Conservation (phyloP, 2,113 vertebrate species). For the Chaetorhynchus papuensis region DNA sequence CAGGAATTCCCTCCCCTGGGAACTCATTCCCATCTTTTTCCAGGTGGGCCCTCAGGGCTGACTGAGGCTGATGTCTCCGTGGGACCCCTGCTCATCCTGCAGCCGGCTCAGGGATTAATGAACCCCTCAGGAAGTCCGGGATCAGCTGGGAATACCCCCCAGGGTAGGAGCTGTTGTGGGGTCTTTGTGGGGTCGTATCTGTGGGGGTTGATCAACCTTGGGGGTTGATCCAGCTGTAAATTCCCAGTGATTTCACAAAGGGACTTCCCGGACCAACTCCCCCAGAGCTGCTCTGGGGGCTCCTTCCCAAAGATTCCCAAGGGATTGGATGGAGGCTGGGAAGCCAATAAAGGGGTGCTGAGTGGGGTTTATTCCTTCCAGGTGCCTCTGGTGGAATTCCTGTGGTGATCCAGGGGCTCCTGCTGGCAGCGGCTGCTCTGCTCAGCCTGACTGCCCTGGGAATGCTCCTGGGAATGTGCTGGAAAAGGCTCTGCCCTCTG, state of each 20-base stretch:
- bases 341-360: neutral
- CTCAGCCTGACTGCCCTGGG: neutral
- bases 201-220: too few species aligned
- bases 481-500: neutral
- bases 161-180: neutral
- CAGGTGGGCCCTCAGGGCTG: fast-evolving
- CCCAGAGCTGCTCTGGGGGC: fast-evolving
- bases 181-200: too few species aligned
- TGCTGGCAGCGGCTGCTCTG: neutral
- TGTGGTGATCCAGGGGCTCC: neutral
- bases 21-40: neutral
- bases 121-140: neutral
- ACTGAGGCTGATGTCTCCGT: neutral
- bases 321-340: neutral
- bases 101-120: neutral
- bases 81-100: neutral
- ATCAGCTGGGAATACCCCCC: neutral
- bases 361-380: neutral
- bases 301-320: neutral
- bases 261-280: neutral
- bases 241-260: neutral
- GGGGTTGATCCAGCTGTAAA: neutral
- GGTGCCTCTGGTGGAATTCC: neutral
- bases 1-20: too few species aligned
- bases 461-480: neutral